Percentiles rank a stretch among this genome's conserved stretches.
Evolutionary conservation across 2,888 invertebrate genomes (phyloP).

Genomic region (Gymnocheta viridis): DNA sequence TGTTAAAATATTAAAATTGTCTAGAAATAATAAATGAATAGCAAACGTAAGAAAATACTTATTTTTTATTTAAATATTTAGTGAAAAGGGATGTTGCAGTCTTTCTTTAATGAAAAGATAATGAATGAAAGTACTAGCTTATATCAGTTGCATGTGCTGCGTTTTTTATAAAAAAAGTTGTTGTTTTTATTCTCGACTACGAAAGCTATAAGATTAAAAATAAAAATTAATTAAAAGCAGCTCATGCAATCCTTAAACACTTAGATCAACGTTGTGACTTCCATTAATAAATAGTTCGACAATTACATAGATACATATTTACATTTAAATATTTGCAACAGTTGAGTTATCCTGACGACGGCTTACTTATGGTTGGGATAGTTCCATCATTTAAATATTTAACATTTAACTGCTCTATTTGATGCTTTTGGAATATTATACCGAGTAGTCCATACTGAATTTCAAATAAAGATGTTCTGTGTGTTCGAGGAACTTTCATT

Average conservation of each 20-base stretch:
- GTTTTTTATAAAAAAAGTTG: too few species aligned
- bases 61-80: not conserved
- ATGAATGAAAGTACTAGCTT: too few species aligned
- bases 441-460: slow-evolving; percentile 79
- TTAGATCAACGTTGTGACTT: too few species aligned
- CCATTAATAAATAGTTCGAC: too few species aligned
- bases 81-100: not conserved
- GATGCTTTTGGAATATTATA: slow-evolving; percentile 79
- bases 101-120: too few species aligned
- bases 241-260: too few species aligned
- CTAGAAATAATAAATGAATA: slow-evolving; percentile 51
- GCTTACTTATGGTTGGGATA: slow-evolving; percentile 77
- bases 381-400: slow-evolving; percentile 79
- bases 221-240: too few species aligned
- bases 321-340: not conserved
- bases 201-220: too few species aligned
- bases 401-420: slow-evolving; percentile 80
- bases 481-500: slow-evolving; percentile 78
- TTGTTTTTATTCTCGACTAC: too few species aligned
- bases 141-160: too few species aligned
- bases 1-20: slow-evolving; percentile 72
- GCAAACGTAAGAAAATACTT: not conserved
- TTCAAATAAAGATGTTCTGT: slow-evolving; percentile 76
- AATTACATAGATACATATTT: not conserved
- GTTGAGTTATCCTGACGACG: not conserved